A percentile compares a stretch with the other conserved stretches of the same genome.
phyloP scores from a whole-genome alignment of 2,797 vertebrate genomes.

The Neostethus bicornis region DNA sequence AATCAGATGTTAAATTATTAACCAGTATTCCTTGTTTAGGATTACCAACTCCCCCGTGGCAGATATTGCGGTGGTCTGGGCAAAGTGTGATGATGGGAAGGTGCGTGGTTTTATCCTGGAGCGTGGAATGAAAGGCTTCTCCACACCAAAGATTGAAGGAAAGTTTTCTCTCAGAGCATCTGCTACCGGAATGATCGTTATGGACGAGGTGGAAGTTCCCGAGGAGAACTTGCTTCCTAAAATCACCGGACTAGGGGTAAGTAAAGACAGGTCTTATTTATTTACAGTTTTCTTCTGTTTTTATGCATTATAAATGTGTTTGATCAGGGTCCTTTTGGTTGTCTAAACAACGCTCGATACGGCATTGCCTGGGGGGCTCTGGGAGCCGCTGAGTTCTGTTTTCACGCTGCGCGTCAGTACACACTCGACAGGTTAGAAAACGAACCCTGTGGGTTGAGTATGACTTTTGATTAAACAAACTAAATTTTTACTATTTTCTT shows the following conservation, averaged over 20 bases:
- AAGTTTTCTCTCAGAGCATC: conserved; percentile 91
- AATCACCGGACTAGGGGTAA: conserved; percentile 82
- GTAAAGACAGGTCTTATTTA: no score
- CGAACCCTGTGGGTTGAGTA: background rate
- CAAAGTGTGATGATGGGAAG: conserved; percentile 82
- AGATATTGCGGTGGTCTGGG: conserved; percentile 88
- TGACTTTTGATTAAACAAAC: background rate
- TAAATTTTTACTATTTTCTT: background rate
- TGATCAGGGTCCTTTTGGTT: conserved; percentile 89
- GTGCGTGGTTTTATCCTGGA: conserved; percentile 88
- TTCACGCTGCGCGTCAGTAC: conserved; percentile 88
- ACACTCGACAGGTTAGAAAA: conserved; percentile 90
- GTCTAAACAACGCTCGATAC: conserved; percentile 91
- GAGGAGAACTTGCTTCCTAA: conserved; percentile 87
- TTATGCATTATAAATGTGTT: background rate
- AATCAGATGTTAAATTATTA: no score
- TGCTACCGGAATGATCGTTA: conserved; percentile 87
- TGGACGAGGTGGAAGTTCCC: conserved; percentile 88
- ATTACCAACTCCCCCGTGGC: conserved; percentile 88
- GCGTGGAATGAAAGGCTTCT: conserved; percentile 84
- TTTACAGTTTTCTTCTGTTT: background rate
- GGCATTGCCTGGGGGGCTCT: conserved; percentile 93
- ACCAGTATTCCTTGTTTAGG: conserved; percentile 60
- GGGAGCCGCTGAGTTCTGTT: conserved; percentile 90
- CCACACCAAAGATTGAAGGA: conserved; percentile 87